Evolutionary conservation across 2,888 invertebrate species (phyloP).

Genomic region (Thelaira solivaga): DNA sequence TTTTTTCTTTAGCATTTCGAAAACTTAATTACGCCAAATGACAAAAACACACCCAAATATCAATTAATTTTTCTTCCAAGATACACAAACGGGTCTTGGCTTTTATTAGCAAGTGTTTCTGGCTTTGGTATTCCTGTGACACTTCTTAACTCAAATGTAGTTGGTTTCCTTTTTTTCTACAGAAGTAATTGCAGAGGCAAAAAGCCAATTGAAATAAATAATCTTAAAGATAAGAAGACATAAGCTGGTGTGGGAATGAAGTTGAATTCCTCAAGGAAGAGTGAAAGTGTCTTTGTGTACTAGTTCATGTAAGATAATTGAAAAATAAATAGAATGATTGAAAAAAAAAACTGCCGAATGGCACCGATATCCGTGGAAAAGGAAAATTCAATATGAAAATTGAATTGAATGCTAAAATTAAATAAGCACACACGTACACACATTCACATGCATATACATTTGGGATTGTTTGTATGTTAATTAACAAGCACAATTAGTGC

Average conservation of each 20-base stretch:
- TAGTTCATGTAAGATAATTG: neutral
- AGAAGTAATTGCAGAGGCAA: conserved; percentile 14
- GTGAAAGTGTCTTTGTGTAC: conserved; percentile 6
- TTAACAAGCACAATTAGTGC: conserved; percentile 6
- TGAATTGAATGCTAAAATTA: conserved; percentile 22
- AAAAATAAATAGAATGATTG: neutral
- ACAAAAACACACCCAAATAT: conserved; percentile 54
- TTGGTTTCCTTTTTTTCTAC: neutral
- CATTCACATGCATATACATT: neutral
- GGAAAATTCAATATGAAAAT: conserved; percentile 37
- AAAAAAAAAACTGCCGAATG: neutral
- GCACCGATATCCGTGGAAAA: neutral
- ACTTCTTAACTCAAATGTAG: neutral
- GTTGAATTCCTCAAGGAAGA: conserved; percentile 25
- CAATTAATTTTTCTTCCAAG: conserved; percentile 33
- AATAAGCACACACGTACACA: conserved; percentile 2
- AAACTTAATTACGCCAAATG: conserved; percentile 53
- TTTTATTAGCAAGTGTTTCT: neutral
- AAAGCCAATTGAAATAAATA: conserved; percentile 21
- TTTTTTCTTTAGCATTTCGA: conserved; percentile 29
- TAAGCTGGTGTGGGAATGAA: neutral
- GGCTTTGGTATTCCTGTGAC: neutral
- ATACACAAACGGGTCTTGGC: conserved; percentile 8
- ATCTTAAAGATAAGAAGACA: conserved; percentile 15
- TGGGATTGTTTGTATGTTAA: neutral